Conservation (phyloP, 2,797 vertebrate genomes). For the Lindbergichthys nudifrons region DNA sequence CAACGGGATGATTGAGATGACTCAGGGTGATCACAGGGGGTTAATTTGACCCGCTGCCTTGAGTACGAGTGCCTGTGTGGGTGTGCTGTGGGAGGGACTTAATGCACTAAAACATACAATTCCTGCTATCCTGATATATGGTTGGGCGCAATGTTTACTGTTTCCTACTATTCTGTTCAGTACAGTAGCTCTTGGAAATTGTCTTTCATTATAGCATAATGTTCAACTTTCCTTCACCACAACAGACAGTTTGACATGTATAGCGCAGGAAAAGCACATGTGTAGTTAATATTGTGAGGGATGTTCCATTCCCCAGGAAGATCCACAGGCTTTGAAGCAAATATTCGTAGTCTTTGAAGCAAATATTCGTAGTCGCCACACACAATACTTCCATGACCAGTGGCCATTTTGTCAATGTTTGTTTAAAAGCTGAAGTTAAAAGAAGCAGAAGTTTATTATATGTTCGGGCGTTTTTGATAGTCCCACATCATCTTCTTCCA, state of each 20-base stretch:
- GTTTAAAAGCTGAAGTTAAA: too few species aligned
- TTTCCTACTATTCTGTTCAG: not conserved
- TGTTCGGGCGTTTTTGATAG: not conserved
- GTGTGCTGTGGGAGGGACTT: constrained; percentile 18
- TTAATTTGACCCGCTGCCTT: constrained; percentile 63
- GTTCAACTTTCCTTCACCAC: not conserved
- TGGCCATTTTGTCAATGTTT: too few species aligned
- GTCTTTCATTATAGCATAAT: not conserved
- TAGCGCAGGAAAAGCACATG: not conserved
- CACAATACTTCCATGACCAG: too few species aligned
- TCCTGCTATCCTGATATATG: not conserved
- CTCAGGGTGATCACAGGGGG: constrained; percentile 57
- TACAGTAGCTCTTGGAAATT: not conserved
- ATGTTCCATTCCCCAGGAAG: not conserved
- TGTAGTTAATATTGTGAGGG: not conserved
- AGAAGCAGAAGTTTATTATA: not conserved
- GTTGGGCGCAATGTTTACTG: not conserved
- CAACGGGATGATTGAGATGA: constrained; percentile 63
- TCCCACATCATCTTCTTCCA: not conserved
- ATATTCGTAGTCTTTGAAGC: too few species aligned
- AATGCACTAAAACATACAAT: constrained; percentile 17
- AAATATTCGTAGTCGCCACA: too few species aligned
- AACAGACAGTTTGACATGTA: not conserved
- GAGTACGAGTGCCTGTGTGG: constrained; percentile 44
- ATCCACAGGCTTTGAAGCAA: too few species aligned